A percentile compares a stretch with the other conserved stretches of the same genome.
Evolutionary conservation across 2,113 vertebrate genomes (phyloP).

Genomic region (Aphyosemion australe): DNA sequence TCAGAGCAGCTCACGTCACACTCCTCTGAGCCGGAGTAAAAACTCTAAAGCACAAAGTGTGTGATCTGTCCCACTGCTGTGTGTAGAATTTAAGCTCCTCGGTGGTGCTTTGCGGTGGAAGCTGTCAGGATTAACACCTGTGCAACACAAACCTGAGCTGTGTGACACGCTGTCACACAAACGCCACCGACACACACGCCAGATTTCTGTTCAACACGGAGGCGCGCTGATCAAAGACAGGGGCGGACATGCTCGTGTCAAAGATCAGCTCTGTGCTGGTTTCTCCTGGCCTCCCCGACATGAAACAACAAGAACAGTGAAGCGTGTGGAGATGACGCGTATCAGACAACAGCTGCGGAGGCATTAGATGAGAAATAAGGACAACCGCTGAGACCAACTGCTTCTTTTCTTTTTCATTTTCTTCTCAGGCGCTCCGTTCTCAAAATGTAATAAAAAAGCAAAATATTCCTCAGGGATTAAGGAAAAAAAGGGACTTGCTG

Average conservation of each 20-base stretch:
- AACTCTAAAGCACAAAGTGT: conserved; percentile 17
- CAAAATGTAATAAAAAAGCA: conserved; percentile 32
- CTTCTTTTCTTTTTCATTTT: conserved; percentile 21
- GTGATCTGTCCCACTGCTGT: conserved; percentile 32
- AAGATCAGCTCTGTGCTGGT: conserved; percentile 19
- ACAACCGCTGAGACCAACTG: conserved; percentile 14
- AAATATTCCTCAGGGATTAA: conserved; percentile 47
- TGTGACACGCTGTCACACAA: conserved; percentile 42
- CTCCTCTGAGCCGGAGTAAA: conserved; percentile 17
- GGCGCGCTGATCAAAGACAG: conserved; percentile 8
- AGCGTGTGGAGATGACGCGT: conserved; percentile 9
- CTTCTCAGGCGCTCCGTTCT: conserved; percentile 14
- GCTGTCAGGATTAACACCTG: conserved; percentile 72
- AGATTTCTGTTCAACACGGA: conserved; percentile 20
- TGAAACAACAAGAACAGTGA: conserved; percentile 22
- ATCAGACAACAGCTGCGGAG: conserved; percentile 22
- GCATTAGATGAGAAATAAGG: conserved; percentile 12
- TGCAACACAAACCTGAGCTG: conserved; percentile 44
- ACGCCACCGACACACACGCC: conserved; percentile 32
- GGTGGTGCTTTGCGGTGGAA: conserved; percentile 30
- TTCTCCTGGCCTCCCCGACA: conserved; percentile 1
- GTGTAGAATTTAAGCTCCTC: conserved; percentile 57
- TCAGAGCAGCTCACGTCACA: conserved; percentile 12
- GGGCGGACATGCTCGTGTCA: conserved; percentile 17
- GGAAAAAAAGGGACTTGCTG: conserved; percentile 28